Percentiles rank a stretch among this genome's conserved stretches.
These are phyloP conservation scores for Danio kyathit DNA, from an alignment of 2,797 vertebrate species.

Conservation along the genomic window DNA sequence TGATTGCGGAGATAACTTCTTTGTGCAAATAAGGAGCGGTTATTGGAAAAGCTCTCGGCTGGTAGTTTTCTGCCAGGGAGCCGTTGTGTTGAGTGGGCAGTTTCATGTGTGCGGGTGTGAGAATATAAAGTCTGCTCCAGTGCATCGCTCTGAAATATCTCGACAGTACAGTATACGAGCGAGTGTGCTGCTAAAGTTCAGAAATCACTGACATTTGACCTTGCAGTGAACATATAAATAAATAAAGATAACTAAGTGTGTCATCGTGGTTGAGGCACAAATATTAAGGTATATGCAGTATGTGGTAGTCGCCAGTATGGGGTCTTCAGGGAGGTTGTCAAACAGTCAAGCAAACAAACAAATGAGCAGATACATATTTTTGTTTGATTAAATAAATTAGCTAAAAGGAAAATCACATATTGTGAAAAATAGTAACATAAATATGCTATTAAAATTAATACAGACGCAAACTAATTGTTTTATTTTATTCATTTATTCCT, in stretches of 20 bases:
- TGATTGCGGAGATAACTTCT: constrained; percentile 21
- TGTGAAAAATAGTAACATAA: no score
- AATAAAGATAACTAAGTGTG: background rate
- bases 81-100: constrained; percentile 43
- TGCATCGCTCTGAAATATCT: constrained; percentile 27
- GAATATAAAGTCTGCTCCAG: constrained; percentile 28
- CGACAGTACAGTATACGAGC: background rate
- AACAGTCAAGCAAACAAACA: background rate
- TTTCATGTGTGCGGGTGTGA: constrained; percentile 36
- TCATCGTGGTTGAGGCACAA: background rate
- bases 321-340: background rate
- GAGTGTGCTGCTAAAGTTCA: background rate
- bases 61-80: constrained; percentile 38
- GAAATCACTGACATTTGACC: constrained; percentile 12
- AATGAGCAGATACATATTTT: background rate
- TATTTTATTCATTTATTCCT: no score
- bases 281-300: background rate
- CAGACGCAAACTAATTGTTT: no score
- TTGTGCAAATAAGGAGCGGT: constrained; percentile 26
- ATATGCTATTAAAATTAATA: no score
- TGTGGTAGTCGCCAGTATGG: background rate
- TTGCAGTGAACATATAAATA: background rate
- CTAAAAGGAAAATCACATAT: no score
- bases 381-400: no score
- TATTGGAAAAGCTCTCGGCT: constrained; percentile 26